These are phyloP conservation scores for Dysidea cf. avara DNA, from an alignment of 37 sponge, comb jelly and placozoan genomes.

Conservation along the genomic window DNA sequence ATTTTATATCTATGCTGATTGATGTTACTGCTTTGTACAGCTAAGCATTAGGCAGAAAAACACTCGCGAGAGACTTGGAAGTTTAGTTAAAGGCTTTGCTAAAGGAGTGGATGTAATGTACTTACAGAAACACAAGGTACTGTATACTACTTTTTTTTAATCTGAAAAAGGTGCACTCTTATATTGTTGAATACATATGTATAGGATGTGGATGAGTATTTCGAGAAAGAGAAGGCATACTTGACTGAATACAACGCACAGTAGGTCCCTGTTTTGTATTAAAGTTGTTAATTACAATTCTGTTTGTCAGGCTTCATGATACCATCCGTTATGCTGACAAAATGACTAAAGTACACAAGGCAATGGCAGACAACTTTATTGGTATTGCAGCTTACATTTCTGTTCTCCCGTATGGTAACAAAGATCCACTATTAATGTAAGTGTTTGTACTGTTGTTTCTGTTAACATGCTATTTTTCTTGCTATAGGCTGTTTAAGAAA, in stretches of 20 bases:
- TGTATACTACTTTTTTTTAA: conserved; percentile 1
- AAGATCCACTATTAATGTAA: conserved; percentile 62
- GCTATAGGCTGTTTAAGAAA: conserved; percentile 64
- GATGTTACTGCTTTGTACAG: conserved; percentile 38
- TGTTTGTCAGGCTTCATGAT: conserved; percentile 50
- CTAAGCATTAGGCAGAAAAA: conserved; percentile 86
- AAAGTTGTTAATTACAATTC: not conserved
- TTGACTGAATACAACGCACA: conserved; percentile 65
- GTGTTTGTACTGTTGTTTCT: conserved; percentile 10
- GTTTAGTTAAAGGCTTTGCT: conserved; percentile 83
- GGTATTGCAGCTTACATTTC: conserved; percentile 47
- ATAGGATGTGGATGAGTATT: conserved; percentile 82
- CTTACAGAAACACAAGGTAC: conserved; percentile 77
- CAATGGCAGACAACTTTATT: conserved; percentile 71
- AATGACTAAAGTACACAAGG: conserved; percentile 66
- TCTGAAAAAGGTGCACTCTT: not conserved
- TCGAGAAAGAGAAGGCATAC: conserved; percentile 81
- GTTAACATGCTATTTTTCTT: not conserved
- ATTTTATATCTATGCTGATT: not conserved
- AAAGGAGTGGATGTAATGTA: conserved; percentile 91
- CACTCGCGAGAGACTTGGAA: conserved; percentile 83
- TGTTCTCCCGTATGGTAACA: conserved; percentile 35
- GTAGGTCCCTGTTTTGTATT: conserved; percentile 26
- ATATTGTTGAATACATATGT: conserved; percentile 2
- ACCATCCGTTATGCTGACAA: conserved; percentile 43